Percentiles rank a stretch among this genome's conserved stretches.
phyloP scores from a whole-genome alignment of 2,797 vertebrate species.

The Psittacula echo region DNA sequence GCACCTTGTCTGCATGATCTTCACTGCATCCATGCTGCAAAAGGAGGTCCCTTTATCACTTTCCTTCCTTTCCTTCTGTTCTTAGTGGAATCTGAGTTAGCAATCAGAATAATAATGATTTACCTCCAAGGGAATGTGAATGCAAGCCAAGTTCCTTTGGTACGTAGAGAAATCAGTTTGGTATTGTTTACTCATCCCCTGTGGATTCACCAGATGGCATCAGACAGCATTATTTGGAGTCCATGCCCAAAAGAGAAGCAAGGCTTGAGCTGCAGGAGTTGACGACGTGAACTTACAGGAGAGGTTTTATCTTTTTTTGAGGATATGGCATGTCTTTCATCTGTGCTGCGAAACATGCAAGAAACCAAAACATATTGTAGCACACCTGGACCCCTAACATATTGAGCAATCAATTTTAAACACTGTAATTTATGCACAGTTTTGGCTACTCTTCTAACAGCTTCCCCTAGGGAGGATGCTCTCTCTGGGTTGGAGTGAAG shows the following conservation, averaged over 20 bases:
- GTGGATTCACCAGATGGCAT: slow-evolving; percentile 72
- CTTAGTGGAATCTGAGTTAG: slow-evolving; percentile 9
- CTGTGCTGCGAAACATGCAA: neutral
- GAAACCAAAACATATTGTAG: neutral
- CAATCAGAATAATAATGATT: slow-evolving; percentile 52
- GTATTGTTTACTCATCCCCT: slow-evolving; percentile 63
- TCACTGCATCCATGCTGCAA: neutral
- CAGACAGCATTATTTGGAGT: slow-evolving; percentile 52
- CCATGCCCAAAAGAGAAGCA: neutral
- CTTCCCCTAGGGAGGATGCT: neutral
- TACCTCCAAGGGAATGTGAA: slow-evolving; percentile 63
- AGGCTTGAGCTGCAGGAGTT: neutral
- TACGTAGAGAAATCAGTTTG: slow-evolving; percentile 48
- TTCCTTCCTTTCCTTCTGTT: slow-evolving; percentile 17
- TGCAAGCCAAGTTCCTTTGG: slow-evolving; percentile 48
- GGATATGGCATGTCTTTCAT: neutral
- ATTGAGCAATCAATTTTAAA: neutral
- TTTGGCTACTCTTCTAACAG: neutral
- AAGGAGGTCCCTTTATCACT: slow-evolving; percentile 17
- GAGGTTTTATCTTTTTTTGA: neutral
- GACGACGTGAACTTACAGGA: neutral
- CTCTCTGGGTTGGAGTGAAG: neutral
- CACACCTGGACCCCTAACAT: neutral
- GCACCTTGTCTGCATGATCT: slow-evolving; percentile 13
- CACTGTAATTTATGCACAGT: neutral